Evolutionary conservation across 1,140 invertebrate genomes (phyloP), one percentile per base, ranked within the genome.

Genomic region (Matsumurasca onukii): DNA sequence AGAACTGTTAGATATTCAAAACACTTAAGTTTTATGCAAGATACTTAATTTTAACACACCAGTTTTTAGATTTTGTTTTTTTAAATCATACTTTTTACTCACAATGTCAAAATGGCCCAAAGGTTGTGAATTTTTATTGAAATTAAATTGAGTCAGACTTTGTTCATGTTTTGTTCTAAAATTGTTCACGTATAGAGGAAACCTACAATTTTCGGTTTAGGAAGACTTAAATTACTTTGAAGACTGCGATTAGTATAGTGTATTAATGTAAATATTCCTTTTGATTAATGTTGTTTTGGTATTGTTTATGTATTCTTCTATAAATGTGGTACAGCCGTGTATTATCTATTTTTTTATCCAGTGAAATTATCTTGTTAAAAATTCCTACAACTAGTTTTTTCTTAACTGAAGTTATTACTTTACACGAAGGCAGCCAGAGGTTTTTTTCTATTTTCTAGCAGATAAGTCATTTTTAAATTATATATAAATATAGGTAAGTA

Each of bases 281-380:
- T 59, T 59, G 55, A 59, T 59, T 59, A 59, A 59, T 59, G 55
- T 59, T 59, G 55, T 59, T 27, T 22, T 59, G 55, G 55, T 59
- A 59, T 25, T 5, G 30, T 59, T 59, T 15, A 59, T 59, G 55
- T 59, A 59, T 59, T 59, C 55, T 59, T 59, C 55, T 59, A 59
- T 59, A 59, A 59, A 59, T 59, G 55, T 59, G 55, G 55, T 59
- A 12, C 22, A 27, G 30, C 55, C 55, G 9, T 15, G 30, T 27
- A 25, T 27, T 27, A 13, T 27, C 25, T 27, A 13, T 59, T 59
- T 27, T 59, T 9, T 59, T 29, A 27, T n/a, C n/a, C n/a, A n/a
- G n/a, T n/a, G n/a, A n/a, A n/a, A n/a, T n/a, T n/a, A n/a, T n/a
- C n/a, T n/a, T n/a, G n/a, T n/a, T n/a, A n/a, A n/a, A n/a, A n/a